Evolutionary conservation across 1,140 invertebrate genomes (phyloP), one percentile per base, ranked within the genome.

Genomic region (Temnothorax nylanderi): DNA sequence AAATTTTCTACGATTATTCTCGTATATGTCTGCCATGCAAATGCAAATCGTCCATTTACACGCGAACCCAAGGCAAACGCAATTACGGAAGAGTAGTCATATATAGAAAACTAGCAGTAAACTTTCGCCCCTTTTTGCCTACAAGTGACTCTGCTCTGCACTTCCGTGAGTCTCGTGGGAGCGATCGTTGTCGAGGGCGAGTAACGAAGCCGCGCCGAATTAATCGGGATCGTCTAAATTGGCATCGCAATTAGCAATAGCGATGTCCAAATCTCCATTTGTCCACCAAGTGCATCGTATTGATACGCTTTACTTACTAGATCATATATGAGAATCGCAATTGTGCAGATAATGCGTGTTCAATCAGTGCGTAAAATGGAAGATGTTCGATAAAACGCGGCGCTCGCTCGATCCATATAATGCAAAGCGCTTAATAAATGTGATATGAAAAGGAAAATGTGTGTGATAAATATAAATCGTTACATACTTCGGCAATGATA

Each of bases 221-320:
- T 89, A 85, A 89, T 89, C 21, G 56, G 44, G 67, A 11, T 88
- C 72, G 37, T 21, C 34, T 26, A 69, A 71, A 80, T 60, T 51
- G 18, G 16, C 32, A 3, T n/a, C 21, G 10, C 11, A 37, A 32
- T 44, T n/a, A 18, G 10, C 11, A 37, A 32, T 44, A 60, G 21
- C 49, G 26, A 26, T 26, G 1, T 26, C 10, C 44, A 2, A 32
- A 18, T 56, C 7, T 47, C 0, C 21, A 26, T 47, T 76, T 18
- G 21, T 16, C 3, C 41, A 41, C 18, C 32, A 41, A 51, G 51
- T n/a, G 7, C 56, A n/a, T 49, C 26, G 1, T 44, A 32, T 11
- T 37, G 16, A 62, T 47, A 44, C 41, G 58, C 10, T 47, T 49
- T 64, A 37, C 32, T 60, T 65, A 78, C 8, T 16, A 49, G 34